A percentile compares a stretch with the other conserved stretches of the same genome.
Conservation (phyloP, 2,888 invertebrate species). For the Diloba caeruleocephala region DNA sequence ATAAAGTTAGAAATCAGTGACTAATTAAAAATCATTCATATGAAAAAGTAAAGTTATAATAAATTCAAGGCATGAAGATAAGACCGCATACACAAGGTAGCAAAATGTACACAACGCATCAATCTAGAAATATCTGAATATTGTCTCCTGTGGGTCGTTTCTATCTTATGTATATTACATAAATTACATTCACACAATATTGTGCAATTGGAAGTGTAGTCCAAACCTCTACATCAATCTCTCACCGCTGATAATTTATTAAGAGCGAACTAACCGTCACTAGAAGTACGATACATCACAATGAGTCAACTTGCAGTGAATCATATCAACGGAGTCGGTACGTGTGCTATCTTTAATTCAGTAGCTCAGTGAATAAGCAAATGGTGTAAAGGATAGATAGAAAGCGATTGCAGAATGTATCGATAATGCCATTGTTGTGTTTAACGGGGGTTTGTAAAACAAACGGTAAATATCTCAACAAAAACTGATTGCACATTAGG, state of each 20-base stretch:
- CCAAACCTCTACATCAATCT: conserved; percentile 32
- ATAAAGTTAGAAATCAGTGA: no score
- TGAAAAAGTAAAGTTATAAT: no score
- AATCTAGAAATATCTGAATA: no score
- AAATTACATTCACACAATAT: conserved; percentile 13
- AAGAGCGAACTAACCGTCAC: conserved; percentile 22
- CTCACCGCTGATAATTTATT: conserved; percentile 48
- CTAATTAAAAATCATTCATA: no score
- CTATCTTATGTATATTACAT: conserved; percentile 25
- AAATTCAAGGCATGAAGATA: no score
- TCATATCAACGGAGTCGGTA: conserved; percentile 56
- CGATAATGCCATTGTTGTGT: no score
- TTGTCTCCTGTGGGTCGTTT: no score
- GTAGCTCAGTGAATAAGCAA: conserved; percentile 59
- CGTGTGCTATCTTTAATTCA: conserved; percentile 81
- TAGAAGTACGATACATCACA: conserved; percentile 43
- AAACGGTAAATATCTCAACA: no score
- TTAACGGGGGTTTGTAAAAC: no score
- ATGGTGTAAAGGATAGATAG: conserved; percentile 5
- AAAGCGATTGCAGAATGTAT: conserved; percentile 2
- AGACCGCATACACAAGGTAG: no score
- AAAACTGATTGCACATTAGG: no score
- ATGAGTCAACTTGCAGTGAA: conserved; percentile 61
- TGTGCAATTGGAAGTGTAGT: neutral
- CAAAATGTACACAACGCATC: no score